Base-by-base conservation (phyloP, 2,113 vertebrate genomes). In the Leptobrachium leishanense region DNA sequence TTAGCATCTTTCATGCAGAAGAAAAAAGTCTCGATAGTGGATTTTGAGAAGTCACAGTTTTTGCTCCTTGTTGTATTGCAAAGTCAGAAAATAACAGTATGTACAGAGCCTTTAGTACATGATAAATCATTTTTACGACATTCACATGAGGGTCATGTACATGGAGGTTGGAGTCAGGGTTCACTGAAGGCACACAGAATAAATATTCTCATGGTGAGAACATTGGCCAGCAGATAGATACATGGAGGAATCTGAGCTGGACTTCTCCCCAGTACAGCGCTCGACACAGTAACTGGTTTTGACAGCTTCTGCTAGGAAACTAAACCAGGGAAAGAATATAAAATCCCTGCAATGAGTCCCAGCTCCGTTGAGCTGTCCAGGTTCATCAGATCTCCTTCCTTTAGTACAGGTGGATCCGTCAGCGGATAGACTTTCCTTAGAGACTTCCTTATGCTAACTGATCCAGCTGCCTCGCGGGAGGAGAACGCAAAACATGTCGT, bases 141-240 rank as follows among this genome's bases (percentile, higher is more conserved):
- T 63, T 68, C 71, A 68, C 64, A 74, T 46, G 53, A 42, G 54
- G 65, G 71, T 81, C 53, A 9, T 46, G 77, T 44, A 68, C 57
- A 80, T 68, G 64, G 40, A 40, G 44, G 46, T 72, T 65, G 15
- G 54, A 53, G 55, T 6, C 11, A 74, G 64, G 72, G 71, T 74
- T 81, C 78, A 81, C 64, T 62, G 72, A 68, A 68, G 77, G 77
- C 55, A 46, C 53, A 72, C 62, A 55, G 50, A 73, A 41, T 39
- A 72, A 72, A 72, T 65, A 53, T 78, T 78, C 76, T 78, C 76
- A 78, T 72, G 76, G 76, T 53, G 59, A 65, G 43, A n/a, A n/a
- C 46, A 50, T 50, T 50, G 46, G 46, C 4, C 4, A 50, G 46
- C 8, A 50, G 46, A 50, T 5, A 50, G 46, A 31, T 31, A 31